Evolutionary conservation across 1,140 invertebrate genomes (phyloP).

Genomic region (Ostrea denselamellosa): DNA sequence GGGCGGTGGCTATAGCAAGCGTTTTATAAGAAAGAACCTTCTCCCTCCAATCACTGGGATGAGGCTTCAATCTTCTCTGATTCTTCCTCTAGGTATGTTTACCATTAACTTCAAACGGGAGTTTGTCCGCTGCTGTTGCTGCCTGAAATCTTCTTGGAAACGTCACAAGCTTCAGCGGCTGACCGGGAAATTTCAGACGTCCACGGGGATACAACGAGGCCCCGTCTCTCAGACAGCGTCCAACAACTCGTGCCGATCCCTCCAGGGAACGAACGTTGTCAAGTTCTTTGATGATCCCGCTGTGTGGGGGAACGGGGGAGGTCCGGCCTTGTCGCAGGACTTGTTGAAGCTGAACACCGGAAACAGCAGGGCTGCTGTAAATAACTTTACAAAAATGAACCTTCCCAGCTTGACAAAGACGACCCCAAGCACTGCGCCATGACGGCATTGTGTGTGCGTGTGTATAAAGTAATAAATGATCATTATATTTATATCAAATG

Average conservation of each 20-base stretch:
- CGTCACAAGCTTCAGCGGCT: slow-evolving; percentile 38
- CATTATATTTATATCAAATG: background rate
- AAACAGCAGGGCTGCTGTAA: slow-evolving; percentile 51
- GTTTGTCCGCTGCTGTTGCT: slow-evolving; percentile 72
- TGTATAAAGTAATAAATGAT: background rate
- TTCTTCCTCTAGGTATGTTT: slow-evolving; percentile 72
- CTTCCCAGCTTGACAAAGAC: slow-evolving; percentile 2
- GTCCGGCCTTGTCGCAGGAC: slow-evolving; percentile 14
- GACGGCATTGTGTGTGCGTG: background rate
- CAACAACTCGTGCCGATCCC: slow-evolving; percentile 38
- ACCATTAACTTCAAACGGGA: slow-evolving; percentile 76
- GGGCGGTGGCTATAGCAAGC: slow-evolving; percentile 63
- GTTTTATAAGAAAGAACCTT: slow-evolving; percentile 40
- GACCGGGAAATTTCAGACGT: slow-evolving; percentile 42
- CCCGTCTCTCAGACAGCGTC: background rate
- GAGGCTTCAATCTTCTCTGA: slow-evolving; percentile 37
- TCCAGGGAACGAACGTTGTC: slow-evolving; percentile 36
- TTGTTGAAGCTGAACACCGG: slow-evolving; percentile 26
- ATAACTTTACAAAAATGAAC: slow-evolving; percentile 52
- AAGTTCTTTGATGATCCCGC: slow-evolving; percentile 16
- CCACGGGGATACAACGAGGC: slow-evolving; percentile 16
- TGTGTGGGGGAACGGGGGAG: slow-evolving; percentile 9
- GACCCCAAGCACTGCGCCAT: background rate
- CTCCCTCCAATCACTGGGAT: background rate
- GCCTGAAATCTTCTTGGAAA: slow-evolving; percentile 56